A percentile compares a stretch with the other conserved stretches of the same genome.
Conservation (phyloP, 2,113 vertebrate species). For the rabbit (Oryctolagus cuniculus) region DNA sequence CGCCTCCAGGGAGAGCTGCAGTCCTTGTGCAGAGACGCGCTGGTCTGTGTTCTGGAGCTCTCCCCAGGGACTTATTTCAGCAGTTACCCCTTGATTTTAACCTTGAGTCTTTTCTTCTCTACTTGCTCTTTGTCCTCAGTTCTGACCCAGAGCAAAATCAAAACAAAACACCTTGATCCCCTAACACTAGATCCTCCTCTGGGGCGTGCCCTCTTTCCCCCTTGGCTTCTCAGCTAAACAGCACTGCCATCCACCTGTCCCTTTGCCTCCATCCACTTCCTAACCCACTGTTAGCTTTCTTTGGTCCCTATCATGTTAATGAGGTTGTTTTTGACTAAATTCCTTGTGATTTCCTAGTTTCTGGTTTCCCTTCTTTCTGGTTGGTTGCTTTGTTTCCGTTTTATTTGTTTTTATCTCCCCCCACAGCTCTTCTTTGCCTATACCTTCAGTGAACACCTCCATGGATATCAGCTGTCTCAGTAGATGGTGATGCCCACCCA, state of each 20-base stretch:
- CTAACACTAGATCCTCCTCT: background rate
- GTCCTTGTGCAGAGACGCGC: background rate
- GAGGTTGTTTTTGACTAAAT: background rate
- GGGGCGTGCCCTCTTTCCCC: background rate
- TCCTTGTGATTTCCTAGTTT: background rate
- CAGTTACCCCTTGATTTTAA: background rate
- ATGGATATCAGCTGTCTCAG: background rate
- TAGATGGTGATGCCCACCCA: background rate
- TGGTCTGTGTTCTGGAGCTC: background rate
- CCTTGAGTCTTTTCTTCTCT: background rate
- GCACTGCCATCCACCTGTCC: fast-evolving
- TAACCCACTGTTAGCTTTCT: background rate
- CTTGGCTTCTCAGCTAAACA: background rate
- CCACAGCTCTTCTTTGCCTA: background rate
- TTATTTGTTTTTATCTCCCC: background rate
- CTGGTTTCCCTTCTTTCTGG: background rate
- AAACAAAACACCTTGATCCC: background rate
- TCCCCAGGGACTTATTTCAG: background rate
- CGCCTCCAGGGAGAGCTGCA: background rate
- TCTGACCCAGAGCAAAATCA: background rate
- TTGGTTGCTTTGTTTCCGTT: background rate
- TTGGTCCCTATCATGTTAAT: background rate
- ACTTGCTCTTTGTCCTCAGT: background rate
- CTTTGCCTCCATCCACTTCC: background rate
- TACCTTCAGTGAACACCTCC: background rate